These are phyloP conservation scores for Odontesthes bonariensis DNA, from an alignment of 2,113 vertebrate species.

Conservation along the genomic window DNA sequence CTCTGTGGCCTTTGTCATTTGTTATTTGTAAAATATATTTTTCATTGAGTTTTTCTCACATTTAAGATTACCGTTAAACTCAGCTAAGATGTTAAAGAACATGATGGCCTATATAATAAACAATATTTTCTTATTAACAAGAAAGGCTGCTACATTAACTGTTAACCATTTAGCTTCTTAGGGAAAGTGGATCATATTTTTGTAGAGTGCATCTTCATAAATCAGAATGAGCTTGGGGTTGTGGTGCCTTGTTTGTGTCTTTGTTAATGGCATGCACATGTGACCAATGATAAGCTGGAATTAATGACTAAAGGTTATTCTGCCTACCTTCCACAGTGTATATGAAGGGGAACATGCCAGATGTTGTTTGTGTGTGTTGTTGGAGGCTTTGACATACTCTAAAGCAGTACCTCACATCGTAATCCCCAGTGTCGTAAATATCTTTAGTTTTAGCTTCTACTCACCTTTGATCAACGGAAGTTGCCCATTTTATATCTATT, in stretches of 20 bases:
- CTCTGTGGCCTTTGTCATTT: slow-evolving; percentile 28
- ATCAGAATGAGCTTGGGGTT: slow-evolving; percentile 71
- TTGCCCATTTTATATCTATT: neutral
- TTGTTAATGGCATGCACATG: slow-evolving; percentile 71
- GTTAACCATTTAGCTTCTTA: slow-evolving; percentile 49
- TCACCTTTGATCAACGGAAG: neutral
- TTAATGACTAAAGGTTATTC: slow-evolving; percentile 46
- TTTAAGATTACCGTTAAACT: slow-evolving; percentile 30
- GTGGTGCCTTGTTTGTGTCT: slow-evolving; percentile 71
- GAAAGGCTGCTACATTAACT: slow-evolving; percentile 44
- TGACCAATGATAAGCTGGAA: slow-evolving; percentile 66
- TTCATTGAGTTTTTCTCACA: slow-evolving; percentile 28
- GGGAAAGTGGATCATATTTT: slow-evolving; percentile 60
- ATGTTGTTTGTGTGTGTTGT: slow-evolving; percentile 52
- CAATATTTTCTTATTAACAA: slow-evolving; percentile 47
- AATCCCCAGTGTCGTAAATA: neutral
- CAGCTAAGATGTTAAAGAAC: slow-evolving; percentile 18
- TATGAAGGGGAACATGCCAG: slow-evolving; percentile 23
- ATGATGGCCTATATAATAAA: slow-evolving; percentile 26
- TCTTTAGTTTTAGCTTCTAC: neutral
- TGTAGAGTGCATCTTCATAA: slow-evolving; percentile 67
- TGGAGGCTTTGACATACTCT: slow-evolving; percentile 14
- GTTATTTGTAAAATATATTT: slow-evolving; percentile 26
- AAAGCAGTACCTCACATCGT: neutral
- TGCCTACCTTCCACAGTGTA: slow-evolving; percentile 22